phyloP scores from a whole-genome alignment of 2,888 invertebrate species.

The Leucozona laternaria region DNA sequence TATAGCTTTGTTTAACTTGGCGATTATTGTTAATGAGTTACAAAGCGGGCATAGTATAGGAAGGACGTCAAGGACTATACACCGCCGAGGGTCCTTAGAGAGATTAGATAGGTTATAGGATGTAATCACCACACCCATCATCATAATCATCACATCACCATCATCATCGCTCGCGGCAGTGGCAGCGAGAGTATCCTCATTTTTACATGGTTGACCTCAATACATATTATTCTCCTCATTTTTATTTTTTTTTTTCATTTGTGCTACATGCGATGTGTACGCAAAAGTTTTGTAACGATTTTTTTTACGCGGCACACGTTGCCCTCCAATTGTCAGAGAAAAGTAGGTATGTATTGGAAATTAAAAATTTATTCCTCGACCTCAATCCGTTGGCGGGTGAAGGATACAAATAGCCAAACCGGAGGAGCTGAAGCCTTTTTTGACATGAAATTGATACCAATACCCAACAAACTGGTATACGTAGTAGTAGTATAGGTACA shows the following conservation, averaged over 20 bases:
- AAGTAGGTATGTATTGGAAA: conserved; percentile 64
- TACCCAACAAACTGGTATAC: not conserved
- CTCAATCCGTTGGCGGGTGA: conserved; percentile 67
- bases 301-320: conserved; percentile 23
- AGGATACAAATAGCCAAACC: conserved; percentile 46
- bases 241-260: conserved; percentile 26
- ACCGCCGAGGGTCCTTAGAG: conserved; percentile 56
- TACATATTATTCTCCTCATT: conserved; percentile 49
- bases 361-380: conserved; percentile 73
- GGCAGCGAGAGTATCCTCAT: conserved; percentile 47
- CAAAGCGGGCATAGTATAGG: conserved; percentile 40
- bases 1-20: conserved; percentile 70
- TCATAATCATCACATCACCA: conserved; percentile 23
- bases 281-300: conserved; percentile 66
- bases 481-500: not conserved
- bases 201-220: conserved; percentile 71
- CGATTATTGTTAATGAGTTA: conserved; percentile 75
- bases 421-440: conserved; percentile 33
- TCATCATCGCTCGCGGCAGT: conserved; percentile 31
- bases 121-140: conserved; percentile 71
- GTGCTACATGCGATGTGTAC: conserved; percentile 46
- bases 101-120: conserved; percentile 73
- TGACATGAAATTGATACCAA: conserved; percentile 53
- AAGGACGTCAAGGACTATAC: conserved; percentile 23
- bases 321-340: conserved; percentile 29